Evolutionary conservation across 2,113 vertebrate genomes (phyloP).

Genomic region (Procavia capensis): DNA sequence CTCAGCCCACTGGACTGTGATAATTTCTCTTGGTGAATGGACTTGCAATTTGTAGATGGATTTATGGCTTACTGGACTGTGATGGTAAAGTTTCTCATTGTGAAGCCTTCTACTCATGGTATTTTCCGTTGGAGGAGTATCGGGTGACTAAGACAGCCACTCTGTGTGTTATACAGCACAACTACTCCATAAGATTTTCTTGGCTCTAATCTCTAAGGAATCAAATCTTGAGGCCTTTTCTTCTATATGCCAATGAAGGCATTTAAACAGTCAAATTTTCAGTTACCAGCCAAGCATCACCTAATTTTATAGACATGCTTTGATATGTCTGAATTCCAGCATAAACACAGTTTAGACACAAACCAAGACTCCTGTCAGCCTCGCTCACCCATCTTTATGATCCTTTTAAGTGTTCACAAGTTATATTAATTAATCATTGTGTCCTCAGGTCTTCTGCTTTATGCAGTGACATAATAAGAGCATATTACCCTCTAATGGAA

Average conservation of each 20-base stretch:
- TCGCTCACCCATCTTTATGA: neutral
- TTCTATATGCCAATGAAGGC: neutral
- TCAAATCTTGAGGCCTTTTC: neutral
- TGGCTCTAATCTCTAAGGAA: neutral
- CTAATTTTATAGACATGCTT: neutral
- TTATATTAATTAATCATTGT: neutral
- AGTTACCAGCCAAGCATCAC: neutral
- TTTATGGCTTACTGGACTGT: too few species aligned
- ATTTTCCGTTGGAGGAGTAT: too few species aligned
- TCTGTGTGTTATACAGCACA: neutral
- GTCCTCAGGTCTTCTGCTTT: neutral
- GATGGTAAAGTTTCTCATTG: too few species aligned
- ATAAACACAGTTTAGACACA: neutral
- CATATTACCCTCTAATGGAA: neutral
- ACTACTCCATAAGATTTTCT: neutral
- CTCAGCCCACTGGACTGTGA: too few species aligned
- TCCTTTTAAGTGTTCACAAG: neutral
- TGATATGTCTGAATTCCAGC: neutral
- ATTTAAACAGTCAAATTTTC: neutral
- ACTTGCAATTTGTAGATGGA: too few species aligned
- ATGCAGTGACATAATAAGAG: neutral
- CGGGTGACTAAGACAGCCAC: too few species aligned
- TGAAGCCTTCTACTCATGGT: too few species aligned
- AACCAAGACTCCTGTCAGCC: too few species aligned
- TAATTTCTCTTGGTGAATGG: too few species aligned